phyloP scores from a whole-genome alignment of 2,797 vertebrate genomes.

The Pantherophis vulpinus region DNA sequence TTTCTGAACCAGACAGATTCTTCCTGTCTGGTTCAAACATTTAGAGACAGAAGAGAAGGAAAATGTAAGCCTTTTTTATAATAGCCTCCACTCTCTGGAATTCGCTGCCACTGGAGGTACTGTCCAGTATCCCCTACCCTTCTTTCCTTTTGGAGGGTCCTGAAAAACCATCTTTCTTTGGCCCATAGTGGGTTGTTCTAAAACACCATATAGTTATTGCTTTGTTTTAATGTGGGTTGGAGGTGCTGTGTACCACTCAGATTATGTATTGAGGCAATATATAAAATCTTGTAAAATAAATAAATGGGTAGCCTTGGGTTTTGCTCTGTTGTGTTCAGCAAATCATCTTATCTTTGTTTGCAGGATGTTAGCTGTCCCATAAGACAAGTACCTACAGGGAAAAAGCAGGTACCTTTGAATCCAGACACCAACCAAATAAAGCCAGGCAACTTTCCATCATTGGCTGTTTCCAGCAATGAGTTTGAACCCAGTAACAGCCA shows the following conservation, averaged over 20 bases:
- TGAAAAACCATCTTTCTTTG: neutral
- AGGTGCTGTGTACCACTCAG: neutral
- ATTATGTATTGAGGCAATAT: neutral
- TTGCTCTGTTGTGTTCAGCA: neutral
- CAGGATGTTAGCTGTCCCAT: slow-evolving; percentile 99
- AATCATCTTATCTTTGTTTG: slow-evolving; percentile 53
- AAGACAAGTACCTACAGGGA: slow-evolving; percentile 99
- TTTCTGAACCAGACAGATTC: neutral
- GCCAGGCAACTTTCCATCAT: slow-evolving; percentile 90
- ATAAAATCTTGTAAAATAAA: neutral
- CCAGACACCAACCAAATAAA: slow-evolving; percentile 96
- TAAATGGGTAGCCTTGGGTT: neutral
- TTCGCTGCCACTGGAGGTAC: neutral
- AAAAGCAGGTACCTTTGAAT: slow-evolving; percentile 99
- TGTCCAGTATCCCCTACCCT: neutral
- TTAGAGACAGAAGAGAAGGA: neutral
- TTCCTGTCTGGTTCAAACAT: neutral
- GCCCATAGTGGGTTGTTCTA: neutral
- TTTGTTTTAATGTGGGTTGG: neutral
- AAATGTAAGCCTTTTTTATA: neutral
- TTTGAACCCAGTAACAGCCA: slow-evolving; percentile 99
- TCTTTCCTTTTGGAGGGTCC: neutral
- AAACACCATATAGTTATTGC: neutral
- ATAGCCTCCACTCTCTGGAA: neutral
- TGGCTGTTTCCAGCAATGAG: slow-evolving; percentile 97